A percentile compares a stretch with the other conserved stretches of the same genome.
Conservation (phyloP, 2,888 invertebrate species). For the Trachelus stipa region DNA sequence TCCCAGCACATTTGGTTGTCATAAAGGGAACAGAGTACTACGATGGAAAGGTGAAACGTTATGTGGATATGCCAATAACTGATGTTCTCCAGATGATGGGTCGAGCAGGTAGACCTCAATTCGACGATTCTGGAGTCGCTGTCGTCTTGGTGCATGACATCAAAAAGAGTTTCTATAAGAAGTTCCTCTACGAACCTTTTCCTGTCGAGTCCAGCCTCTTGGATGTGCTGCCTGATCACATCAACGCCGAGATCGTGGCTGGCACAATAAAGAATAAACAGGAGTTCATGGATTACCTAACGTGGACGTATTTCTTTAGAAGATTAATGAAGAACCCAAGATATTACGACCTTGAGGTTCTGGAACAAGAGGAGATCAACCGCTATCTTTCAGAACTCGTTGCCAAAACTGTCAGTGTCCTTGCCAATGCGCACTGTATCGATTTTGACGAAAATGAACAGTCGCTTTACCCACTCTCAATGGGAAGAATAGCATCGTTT, state of each 20-base stretch:
- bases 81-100: conserved; percentile 99
- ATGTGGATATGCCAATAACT: conserved; percentile 99
- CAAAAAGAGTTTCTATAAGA: conserved; percentile 99
- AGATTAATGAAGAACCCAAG: conserved; percentile 91
- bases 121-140: conserved; percentile 91
- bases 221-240: conserved; percentile 92
- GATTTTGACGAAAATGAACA: conserved; percentile 77
- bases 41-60: conserved; percentile 95
- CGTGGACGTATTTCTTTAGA: conserved; percentile 98
- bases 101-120: conserved; percentile 97
- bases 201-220: conserved; percentile 97
- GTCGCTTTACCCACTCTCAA: conserved; percentile 66
- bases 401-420: conserved; percentile 79
- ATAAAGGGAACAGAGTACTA: conserved; percentile 99
- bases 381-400: conserved; percentile 84
- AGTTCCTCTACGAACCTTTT: conserved; percentile 98
- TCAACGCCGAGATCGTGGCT: conserved; percentile 97
- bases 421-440: conserved; percentile 84
- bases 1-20: conserved; percentile 98
- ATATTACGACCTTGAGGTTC: conserved; percentile 84
- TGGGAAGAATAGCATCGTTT: conserved; percentile 94
- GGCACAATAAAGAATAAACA: conserved; percentile 94
- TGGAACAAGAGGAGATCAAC: conserved; percentile 78
- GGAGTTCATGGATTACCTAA: conserved; percentile 95
- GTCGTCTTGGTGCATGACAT: conserved; percentile 93